These are phyloP conservation scores for Fregetta grallaria DNA, from an alignment of 2,113 vertebrate genomes.

Conservation along the genomic window DNA sequence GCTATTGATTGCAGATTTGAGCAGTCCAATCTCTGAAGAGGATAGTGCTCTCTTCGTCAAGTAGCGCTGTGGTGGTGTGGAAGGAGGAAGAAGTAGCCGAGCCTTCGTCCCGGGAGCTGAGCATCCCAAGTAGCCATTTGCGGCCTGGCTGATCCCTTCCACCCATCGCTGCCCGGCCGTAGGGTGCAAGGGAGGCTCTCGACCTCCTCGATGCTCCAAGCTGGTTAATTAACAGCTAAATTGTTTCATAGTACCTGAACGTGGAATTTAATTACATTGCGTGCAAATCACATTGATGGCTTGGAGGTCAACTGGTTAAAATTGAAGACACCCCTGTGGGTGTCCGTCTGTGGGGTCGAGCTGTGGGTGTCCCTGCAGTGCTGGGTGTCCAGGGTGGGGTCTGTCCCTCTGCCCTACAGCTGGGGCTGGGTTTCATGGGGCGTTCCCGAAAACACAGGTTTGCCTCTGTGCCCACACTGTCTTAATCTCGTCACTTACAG, in stretches of 20 bases:
- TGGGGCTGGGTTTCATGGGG: fast-evolving
- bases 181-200: background rate
- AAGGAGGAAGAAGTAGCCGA: background rate
- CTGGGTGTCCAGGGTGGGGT: background rate
- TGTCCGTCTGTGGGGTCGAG: fast-evolving
- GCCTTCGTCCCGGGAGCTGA: background rate
- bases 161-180: fast-evolving
- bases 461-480: fast-evolving
- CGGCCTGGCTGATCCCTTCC: background rate
- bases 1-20: background rate
- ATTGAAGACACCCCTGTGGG: no score
- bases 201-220: fast-evolving
- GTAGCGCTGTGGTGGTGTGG: background rate
- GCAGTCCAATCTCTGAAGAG: background rate
- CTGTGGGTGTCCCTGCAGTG: background rate
- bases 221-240: background rate
- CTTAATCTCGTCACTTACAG: background rate
- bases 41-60: background rate
- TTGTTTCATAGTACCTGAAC: background rate
- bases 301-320: background rate
- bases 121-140: background rate
- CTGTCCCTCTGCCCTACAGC: background rate
- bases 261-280: fast-evolving
- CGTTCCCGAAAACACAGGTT: fast-evolving
- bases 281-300: fast-evolving